A percentile compares a stretch with the other conserved stretches of the same genome.
phyloP scores from a whole-genome alignment of 2,113 vertebrate species.

The Microtus ochrogaster region DNA sequence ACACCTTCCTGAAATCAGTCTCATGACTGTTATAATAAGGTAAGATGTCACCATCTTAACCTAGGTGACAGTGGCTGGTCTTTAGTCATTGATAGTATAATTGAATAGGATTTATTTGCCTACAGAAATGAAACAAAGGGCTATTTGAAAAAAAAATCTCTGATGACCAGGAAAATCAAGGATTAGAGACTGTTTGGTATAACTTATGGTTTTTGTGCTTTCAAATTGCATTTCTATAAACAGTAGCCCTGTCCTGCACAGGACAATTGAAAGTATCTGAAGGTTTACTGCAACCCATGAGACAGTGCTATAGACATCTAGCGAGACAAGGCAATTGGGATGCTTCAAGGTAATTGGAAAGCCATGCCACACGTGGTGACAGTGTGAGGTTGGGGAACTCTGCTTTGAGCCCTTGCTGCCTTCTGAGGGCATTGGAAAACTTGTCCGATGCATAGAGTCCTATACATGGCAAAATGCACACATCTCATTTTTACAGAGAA shows the following conservation, averaged over 20 bases:
- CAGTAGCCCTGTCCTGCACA: neutral
- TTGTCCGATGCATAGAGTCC: neutral
- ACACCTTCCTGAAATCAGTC: neutral
- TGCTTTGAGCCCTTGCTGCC: neutral
- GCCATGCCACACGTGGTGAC: no score
- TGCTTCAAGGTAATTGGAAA: neutral
- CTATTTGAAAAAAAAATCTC: slow-evolving; percentile 31
- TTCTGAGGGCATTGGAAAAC: neutral
- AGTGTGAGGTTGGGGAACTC: neutral
- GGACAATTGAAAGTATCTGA: neutral
- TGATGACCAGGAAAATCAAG: neutral
- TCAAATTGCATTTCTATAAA: slow-evolving; percentile 9
- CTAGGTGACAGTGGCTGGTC: neutral
- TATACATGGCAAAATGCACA: neutral
- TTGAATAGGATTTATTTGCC: neutral
- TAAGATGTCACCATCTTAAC: neutral
- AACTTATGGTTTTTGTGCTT: neutral
- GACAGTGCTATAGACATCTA: neutral
- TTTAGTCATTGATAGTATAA: neutral
- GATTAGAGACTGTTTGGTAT: neutral
- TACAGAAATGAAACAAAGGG: neutral
- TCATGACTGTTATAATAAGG: neutral
- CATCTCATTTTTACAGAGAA: neutral
- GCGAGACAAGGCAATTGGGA: neutral
- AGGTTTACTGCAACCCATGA: neutral